Base-by-base conservation (phyloP, 2,888 invertebrate genomes). In the Hymenopus coronatus region DNA sequence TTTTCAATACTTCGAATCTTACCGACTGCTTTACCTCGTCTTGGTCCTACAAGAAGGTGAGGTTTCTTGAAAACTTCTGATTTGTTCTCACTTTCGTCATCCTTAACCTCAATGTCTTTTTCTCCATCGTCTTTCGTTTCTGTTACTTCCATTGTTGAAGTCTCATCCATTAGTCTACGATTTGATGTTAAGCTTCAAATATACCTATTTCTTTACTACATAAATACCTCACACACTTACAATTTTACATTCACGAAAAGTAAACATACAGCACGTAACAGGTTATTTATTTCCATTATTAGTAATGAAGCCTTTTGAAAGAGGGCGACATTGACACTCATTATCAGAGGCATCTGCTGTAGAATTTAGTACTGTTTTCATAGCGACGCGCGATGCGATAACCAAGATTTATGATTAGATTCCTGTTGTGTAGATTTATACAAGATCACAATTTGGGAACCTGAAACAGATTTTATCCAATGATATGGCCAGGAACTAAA, bases 1-100 rank as follows among this genome's bases (percentile, higher is more conserved):
- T 14, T 85, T 20, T 40, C 28, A 28, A 82, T 28, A 86, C 27
- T 33, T 84, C 54, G 30, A 54, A 90, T n/a, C 81, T 90, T 89
- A 3, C 90, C 89, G n/a, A 85, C 82, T 27, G 81, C 20, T 85
- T 90, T 90, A 40, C 90, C 90, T 84, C 89, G 28, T 15, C 89
- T 88, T n/a, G 90, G 90, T 25, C 90, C 90, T 15, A 90, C 81
- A n/a, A 90, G n/a, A 30, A 88, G 54, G 15, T 84, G 20, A 2
- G 90, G 90, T 46, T 89, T 90, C 87, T 90, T 91, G 54, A 90
- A 90, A 81, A 89, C 27, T 83, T 88, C 88, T 70, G 28, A 30
- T 84, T 46, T 30, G 8, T 82, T 85, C 14, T 81, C 82, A 8
- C 33, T 27, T 28, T 28, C 20, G 14, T 70, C 15, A 14, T 70